Percentiles rank a stretch among this genome's conserved stretches.
Conservation (phyloP, 2,888 invertebrate genomes). For the Megalurothrips usitatus region DNA sequence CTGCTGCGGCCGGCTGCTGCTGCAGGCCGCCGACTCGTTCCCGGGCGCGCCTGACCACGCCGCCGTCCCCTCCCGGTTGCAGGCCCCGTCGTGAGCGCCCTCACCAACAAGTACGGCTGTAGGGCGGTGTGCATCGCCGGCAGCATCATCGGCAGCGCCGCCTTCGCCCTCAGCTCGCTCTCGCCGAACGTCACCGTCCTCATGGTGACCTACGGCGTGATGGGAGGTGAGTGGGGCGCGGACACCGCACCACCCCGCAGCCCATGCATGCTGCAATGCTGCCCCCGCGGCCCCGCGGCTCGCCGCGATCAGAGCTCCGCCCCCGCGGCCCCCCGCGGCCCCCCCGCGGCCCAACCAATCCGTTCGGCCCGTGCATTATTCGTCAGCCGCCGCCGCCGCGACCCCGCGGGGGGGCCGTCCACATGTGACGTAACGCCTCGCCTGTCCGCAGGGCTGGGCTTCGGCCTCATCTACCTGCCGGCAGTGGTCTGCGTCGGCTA, state of each 20-base stretch:
- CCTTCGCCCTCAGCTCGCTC: constrained; percentile 83
- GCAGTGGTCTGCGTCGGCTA: constrained; percentile 96
- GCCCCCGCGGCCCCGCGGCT: neutral
- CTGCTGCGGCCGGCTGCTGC: too few relatives aligned
- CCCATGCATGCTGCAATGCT: too few relatives aligned
- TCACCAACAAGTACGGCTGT: constrained; percentile 95
- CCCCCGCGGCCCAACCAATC: too few relatives aligned
- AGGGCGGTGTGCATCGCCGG: constrained; percentile 90
- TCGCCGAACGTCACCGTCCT: constrained; percentile 81
- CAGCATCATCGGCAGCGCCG: constrained; percentile 74
- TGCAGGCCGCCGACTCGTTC: too few relatives aligned
- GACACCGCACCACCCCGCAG: neutral
- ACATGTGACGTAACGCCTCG: neutral
- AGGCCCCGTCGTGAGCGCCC: constrained; percentile 91
- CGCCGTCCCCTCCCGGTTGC: constrained; percentile 39
- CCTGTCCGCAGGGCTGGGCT: constrained; percentile 72
- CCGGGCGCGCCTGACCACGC: neutral
- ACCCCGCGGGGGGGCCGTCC: neutral
- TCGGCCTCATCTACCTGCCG: constrained; percentile 90
- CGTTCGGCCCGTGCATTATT: too few relatives aligned
- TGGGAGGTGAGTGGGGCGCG: constrained; percentile 69
- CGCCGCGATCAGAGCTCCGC: neutral
- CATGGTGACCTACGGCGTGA: constrained; percentile 86
- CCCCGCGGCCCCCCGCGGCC: too few relatives aligned
- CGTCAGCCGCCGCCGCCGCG: too few relatives aligned